Conservation (phyloP, 2,113 vertebrate species). For the Lophochroa leadbeateri region DNA sequence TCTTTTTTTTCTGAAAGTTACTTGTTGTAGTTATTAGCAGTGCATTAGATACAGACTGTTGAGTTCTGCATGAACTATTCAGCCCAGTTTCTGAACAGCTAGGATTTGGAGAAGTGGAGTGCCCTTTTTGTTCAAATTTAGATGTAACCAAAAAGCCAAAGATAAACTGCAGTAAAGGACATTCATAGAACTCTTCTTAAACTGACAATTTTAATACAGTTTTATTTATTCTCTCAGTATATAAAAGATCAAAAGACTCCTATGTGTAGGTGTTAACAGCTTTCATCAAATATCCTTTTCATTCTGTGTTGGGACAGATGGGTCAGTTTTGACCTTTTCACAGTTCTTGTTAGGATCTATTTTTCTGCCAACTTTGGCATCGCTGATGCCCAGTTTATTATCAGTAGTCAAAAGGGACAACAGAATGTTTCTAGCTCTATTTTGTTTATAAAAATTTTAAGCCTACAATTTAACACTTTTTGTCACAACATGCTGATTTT, state of each 20-base stretch:
- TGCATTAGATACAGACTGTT: background rate
- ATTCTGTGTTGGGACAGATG: background rate
- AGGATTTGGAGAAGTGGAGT: background rate
- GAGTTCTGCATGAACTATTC: background rate
- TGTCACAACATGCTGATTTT: background rate
- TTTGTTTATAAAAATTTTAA: background rate
- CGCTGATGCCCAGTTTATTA: background rate
- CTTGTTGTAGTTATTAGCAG: background rate
- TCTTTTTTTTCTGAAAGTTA: background rate
- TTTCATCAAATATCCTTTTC: background rate
- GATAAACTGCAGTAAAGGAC: background rate
- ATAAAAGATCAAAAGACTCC: background rate
- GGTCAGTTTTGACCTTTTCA: slow-evolving; percentile 24
- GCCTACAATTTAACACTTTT: background rate
- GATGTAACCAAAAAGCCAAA: background rate
- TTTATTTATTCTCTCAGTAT: background rate
- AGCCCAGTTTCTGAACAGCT: background rate
- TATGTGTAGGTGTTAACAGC: background rate
- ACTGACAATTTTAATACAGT: background rate
- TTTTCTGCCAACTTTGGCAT: background rate
- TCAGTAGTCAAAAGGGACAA: background rate
- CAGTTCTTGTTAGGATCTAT: background rate
- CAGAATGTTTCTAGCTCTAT: background rate
- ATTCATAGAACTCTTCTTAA: background rate
- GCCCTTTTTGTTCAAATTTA: background rate